Evolutionary conservation across 2,888 invertebrate genomes (phyloP), one percentile per base, ranked within the genome.

Genomic region (Horisme vitalbata): DNA sequence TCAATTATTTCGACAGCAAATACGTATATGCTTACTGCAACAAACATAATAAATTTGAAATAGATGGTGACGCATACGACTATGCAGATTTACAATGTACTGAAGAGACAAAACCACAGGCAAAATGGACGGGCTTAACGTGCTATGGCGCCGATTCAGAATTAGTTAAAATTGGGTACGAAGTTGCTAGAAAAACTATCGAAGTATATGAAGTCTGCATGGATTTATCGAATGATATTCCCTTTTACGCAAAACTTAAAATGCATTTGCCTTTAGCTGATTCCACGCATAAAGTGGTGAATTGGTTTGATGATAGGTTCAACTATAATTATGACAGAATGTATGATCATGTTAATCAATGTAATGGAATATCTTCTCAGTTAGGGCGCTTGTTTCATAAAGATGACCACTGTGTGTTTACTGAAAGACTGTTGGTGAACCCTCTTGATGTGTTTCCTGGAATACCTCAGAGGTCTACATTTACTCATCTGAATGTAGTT

Each of bases 371-470:
- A 0, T 24, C 35, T 4, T 3, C 18, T 1, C 8, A 3, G 2
- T 31, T 49, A 20, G 10, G 41, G 4, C n/a, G n/a, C 13, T 7
- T 6, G 15, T 49, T 69, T 13, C 64, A 65, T 23, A 35, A 3
- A 1, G 9, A 13, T 1, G 65, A 71, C 26, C 43, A 50, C 2
- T 83, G 81, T 39, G 76, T 81, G 38, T 83, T 73, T 47, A 57
- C 45, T 3, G 70, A 61, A 35, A 63, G 72, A 28, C 79, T 75
- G 39, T 57, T 83, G 9, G 70, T 83, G 1, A 76, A 53, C 52
- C 52, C 79, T 1, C 60, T 38, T n/a, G 75, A 81, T 45, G 62
- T 83, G 1, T 38, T 50, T 1, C 70, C 70, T 3, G 83, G 80
- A 0, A n/a, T 75, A 4, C 52, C 78, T 0, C 70, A 74, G 46